Base-by-base conservation (phyloP, 2,888 invertebrate species). In the Sialis fuliginosa region DNA sequence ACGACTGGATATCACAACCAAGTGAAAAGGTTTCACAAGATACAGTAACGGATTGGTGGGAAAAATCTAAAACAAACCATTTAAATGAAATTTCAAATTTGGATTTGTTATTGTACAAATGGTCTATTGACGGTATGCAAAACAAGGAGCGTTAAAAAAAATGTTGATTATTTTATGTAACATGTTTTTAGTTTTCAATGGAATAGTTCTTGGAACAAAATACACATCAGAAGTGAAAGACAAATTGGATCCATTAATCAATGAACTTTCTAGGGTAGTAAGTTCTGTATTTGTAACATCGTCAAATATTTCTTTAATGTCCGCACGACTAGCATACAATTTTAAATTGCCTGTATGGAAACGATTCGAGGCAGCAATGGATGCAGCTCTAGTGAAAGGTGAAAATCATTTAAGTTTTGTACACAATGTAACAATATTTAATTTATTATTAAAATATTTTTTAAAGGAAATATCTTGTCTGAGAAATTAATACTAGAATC, bases 121-220 rank as follows among this genome's bases (percentile, higher is more conserved):
- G 86, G 72, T 85, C 89, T 1, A 77, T 83, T 50, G 79, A 87
- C 58, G 80, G 86, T 85, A 66, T 33, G n/a, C n/a, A 33, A 45
- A 7, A 47, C 41, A 35, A 30, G 6, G 8, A n/a, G 30, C 44
- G 8, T 39, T 32, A 31, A 22, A 48, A 22, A 4, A 43, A 33
- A 22, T 35, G 2, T 7, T 41, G 12, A 9, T 10, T n/a, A 22
- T 42, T 42, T 42, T n/a, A 32, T 31, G 31, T 5, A 9, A 3
- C 7, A n/a, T 12, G 6, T 45, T 47, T 47, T 33, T 48, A 65
- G 65, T 58, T 6, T 57, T 66, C 51, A 48, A 70, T 5, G 63
- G 69, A 2, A 59, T 65, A 1, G 53, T 72, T 13, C 54, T 71
- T 39, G 72, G 72, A 30, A 52, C 54, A 6, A 53, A 58, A 7